Percentiles rank a stretch among this genome's conserved stretches.
These are phyloP conservation scores for Chlorodrepanis virens DNA, from an alignment of 2,113 vertebrate genomes.

Conservation along the genomic window DNA sequence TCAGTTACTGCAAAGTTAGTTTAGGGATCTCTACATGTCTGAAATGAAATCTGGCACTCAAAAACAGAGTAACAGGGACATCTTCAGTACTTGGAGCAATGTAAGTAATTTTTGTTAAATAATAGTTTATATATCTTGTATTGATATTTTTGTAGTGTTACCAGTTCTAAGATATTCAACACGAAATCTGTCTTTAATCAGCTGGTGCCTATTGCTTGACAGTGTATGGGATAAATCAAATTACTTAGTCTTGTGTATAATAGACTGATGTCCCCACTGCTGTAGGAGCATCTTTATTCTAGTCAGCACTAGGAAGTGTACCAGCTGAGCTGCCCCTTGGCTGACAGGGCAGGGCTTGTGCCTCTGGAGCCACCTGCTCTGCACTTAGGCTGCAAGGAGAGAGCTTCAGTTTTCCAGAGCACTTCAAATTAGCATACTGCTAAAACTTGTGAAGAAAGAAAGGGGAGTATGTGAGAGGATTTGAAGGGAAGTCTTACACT, in stretches of 20 bases:
- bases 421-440: background rate
- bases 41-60: background rate
- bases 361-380: background rate
- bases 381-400: background rate
- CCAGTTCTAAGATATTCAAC: background rate
- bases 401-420: background rate
- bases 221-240: background rate
- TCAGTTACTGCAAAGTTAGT: background rate
- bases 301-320: background rate
- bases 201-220: background rate
- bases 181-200: background rate
- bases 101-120: background rate
- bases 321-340: background rate
- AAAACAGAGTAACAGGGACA: background rate
- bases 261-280: background rate
- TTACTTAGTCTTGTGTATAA: background rate
- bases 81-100: background rate
- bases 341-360: background rate
- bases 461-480: background rate
- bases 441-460: background rate
- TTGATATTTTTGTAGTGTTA: background rate
- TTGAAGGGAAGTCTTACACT: background rate
- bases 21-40: background rate
- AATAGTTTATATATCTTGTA: background rate
- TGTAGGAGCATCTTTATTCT: background rate